Conservation (phyloP, 64 coral and sea anemone species). For the Stichodactyla mertensii region DNA sequence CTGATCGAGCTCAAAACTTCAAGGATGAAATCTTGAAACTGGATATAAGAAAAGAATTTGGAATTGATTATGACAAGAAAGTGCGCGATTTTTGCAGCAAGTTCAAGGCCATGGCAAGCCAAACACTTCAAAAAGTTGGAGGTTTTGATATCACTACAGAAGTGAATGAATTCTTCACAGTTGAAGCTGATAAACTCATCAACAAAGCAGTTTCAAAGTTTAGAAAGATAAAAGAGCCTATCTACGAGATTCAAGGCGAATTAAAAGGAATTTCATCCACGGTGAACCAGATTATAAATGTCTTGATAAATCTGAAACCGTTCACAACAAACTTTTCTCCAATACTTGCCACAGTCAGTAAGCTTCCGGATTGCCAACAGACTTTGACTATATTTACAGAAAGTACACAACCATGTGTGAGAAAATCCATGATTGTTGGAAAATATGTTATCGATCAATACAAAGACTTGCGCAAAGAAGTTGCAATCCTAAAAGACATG, state of each 20-base stretch:
- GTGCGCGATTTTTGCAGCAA: slow-evolving; percentile 67
- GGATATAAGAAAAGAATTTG: slow-evolving; percentile 67
- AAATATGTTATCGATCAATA: slow-evolving; percentile 49
- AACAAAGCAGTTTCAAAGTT: slow-evolving; percentile 56
- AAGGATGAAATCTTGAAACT: slow-evolving; percentile 65
- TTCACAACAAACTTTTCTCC: slow-evolving; percentile 78
- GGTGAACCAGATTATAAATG: slow-evolving; percentile 43
- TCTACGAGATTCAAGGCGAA: slow-evolving; percentile 49
- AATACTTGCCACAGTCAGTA: slow-evolving; percentile 45
- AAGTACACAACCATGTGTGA: slow-evolving; percentile 60
- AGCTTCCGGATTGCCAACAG: slow-evolving; percentile 63
- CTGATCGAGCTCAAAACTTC: slow-evolving; percentile 57
- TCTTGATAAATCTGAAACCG: slow-evolving; percentile 68
- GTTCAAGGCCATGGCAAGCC: slow-evolving; percentile 50
- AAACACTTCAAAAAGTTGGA: slow-evolving; percentile 61
- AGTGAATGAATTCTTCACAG: slow-evolving; percentile 64
- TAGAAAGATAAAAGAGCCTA: slow-evolving; percentile 60
- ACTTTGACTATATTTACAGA: slow-evolving; percentile 37
- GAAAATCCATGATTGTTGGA: slow-evolving; percentile 51
- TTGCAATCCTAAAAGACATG: slow-evolving; percentile 42
- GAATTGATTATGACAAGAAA: slow-evolving; percentile 69
- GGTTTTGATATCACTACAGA: slow-evolving; percentile 52
- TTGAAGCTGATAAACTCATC: slow-evolving; percentile 65
- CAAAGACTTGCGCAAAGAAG: slow-evolving; percentile 41
- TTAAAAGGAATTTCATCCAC: slow-evolving; percentile 48